phyloP scores from a whole-genome alignment of 2,888 invertebrate species.

The Apamea anceps region DNA sequence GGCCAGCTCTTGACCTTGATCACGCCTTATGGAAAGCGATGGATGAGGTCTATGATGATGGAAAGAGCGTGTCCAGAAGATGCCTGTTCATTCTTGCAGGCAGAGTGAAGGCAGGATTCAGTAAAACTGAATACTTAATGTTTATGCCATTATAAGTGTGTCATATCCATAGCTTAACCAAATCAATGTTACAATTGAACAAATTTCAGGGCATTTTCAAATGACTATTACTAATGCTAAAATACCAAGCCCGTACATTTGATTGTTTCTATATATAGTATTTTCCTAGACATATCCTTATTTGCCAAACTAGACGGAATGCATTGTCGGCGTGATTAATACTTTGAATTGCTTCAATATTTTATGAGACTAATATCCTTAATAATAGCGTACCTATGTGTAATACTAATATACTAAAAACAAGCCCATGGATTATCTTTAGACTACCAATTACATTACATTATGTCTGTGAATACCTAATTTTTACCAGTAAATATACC shows the following conservation, averaged over 20 bases:
- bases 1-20: no score
- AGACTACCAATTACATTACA: not conserved
- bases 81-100: no score
- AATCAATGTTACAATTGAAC: not conserved
- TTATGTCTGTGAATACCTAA: not conserved
- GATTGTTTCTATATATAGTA: constrained; percentile 31
- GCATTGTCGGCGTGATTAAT: not conserved
- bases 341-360: constrained; percentile 11
- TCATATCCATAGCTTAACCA: not conserved
- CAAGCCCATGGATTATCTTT: not conserved
- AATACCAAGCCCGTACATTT: not conserved
- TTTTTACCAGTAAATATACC: not conserved
- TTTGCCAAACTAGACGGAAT: constrained; percentile 36
- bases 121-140: not conserved
- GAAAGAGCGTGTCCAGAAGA: no score
- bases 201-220: not conserved
- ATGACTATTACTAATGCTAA: not conserved
- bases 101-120: not conserved
- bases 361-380: constrained; percentile 28
- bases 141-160: not conserved
- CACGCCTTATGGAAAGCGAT: no score
- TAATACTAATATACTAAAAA: not conserved
- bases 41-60: no score
- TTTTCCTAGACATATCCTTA: constrained; percentile 43
- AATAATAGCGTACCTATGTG: constrained; percentile 15